Percentiles rank a stretch among this genome's conserved stretches.
Evolutionary conservation across 2,113 vertebrate genomes (phyloP).

Genomic region (Siniperca knerii): DNA sequence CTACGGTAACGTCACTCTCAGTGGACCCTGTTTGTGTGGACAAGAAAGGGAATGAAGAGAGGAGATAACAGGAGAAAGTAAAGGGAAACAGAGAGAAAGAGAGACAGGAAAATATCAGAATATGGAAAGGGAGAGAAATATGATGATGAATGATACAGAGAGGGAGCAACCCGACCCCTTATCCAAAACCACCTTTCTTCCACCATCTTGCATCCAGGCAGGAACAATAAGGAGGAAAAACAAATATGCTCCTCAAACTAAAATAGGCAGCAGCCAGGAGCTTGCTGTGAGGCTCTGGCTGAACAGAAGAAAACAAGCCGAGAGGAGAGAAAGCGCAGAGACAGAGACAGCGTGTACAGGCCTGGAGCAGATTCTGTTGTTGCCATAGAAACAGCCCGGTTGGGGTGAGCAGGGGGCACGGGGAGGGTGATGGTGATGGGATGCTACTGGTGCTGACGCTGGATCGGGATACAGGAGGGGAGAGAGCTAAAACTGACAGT

Average conservation of each 20-base stretch:
- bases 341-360: conserved; percentile 44
- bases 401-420: conserved; percentile 59
- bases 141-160: not conserved
- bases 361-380: conserved; percentile 73
- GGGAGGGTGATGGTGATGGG: conserved; percentile 64
- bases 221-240: conserved; percentile 35
- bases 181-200: conserved; percentile 26
- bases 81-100: not conserved
- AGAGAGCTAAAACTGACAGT: conserved; percentile 8
- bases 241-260: conserved; percentile 50
- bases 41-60: not conserved
- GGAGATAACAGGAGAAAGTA: not conserved
- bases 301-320: conserved; percentile 58
- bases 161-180: not conserved
- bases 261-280: conserved; percentile 49
- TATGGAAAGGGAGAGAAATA: not conserved
- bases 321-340: conserved; percentile 58
- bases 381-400: conserved; percentile 82
- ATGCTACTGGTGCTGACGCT: conserved; percentile 67
- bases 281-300: conserved; percentile 42
- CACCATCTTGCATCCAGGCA: conserved; percentile 25
- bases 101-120: not conserved
- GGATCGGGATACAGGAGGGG: conserved; percentile 31
- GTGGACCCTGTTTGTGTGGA: not conserved
- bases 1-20: not conserved